phyloP scores from a whole-genome alignment of 2,113 vertebrate species.

The Gopherus flavomarginatus region DNA sequence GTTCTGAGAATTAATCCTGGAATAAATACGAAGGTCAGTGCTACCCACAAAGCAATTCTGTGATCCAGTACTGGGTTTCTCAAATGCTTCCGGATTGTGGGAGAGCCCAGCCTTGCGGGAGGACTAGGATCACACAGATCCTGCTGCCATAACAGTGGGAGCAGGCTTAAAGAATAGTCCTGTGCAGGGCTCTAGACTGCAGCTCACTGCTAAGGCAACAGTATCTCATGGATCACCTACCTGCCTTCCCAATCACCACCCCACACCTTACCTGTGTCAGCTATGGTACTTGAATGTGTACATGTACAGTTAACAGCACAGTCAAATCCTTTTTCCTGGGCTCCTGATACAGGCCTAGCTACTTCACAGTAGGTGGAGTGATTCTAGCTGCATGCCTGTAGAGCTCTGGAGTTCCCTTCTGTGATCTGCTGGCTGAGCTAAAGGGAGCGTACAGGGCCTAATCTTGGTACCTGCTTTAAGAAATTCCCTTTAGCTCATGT shows the following conservation, averaged over 20 bases:
- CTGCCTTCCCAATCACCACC: background rate
- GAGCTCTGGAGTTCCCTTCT: background rate
- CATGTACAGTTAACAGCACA: background rate
- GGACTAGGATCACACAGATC: background rate
- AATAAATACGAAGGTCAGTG: background rate
- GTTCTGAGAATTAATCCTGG: background rate
- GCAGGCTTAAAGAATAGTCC: background rate
- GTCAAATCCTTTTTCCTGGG: accelerated
- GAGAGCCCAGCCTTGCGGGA: background rate
- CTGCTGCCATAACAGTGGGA: background rate
- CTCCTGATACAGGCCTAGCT: accelerated
- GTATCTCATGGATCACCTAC: too few species aligned
- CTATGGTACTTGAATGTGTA: accelerated
- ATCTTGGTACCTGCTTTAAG: background rate
- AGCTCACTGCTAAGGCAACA: background rate
- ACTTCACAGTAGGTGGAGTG: background rate
- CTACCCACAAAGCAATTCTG: background rate
- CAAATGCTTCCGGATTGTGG: background rate
- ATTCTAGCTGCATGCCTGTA: background rate
- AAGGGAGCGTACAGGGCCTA: background rate
- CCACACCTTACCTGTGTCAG: background rate
- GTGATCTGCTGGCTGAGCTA: background rate
- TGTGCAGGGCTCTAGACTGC: background rate
- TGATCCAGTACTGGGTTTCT: accelerated
- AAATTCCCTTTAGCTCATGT: background rate